phyloP scores from a whole-genome alignment of 2,797 vertebrate species.

The Catharus ustulatus region DNA sequence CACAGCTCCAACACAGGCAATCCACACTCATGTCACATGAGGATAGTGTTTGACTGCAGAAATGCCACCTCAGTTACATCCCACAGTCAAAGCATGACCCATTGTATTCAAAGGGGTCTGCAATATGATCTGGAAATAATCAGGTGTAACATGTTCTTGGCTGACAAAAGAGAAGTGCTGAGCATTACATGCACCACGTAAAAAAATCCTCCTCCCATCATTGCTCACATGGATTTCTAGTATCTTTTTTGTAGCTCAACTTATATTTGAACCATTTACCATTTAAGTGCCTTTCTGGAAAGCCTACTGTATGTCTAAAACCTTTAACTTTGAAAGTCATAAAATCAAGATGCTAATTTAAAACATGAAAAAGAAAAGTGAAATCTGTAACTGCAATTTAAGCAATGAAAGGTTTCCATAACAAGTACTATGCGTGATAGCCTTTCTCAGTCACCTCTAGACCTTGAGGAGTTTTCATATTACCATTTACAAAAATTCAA shows the following conservation, averaged over 20 bases:
- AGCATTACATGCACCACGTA: background rate
- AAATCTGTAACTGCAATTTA: constrained; percentile 33
- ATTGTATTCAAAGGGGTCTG: background rate
- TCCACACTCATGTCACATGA: background rate
- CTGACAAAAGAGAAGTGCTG: constrained; percentile 30
- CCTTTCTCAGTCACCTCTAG: constrained; percentile 56
- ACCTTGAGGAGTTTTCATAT: constrained; percentile 31
- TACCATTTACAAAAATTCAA: constrained; percentile 68
- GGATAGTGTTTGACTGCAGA: constrained; percentile 3
- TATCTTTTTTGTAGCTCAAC: constrained; percentile 17
- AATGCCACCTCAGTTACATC: constrained; percentile 5
- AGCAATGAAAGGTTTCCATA: constrained; percentile 54
- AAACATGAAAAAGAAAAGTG: constrained; percentile 34
- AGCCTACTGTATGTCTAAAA: constrained; percentile 7
- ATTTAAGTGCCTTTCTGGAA: constrained; percentile 24
- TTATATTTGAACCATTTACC: constrained; percentile 37
- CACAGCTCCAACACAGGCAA: background rate
- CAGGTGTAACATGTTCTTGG: background rate
- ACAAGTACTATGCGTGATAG: constrained; percentile 71
- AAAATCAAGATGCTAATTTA: constrained; percentile 51
- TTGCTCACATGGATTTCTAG: constrained; percentile 37
- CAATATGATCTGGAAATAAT: constrained; percentile 1
- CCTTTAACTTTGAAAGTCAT: constrained; percentile 35
- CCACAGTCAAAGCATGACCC: background rate
- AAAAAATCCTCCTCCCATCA: background rate